phyloP scores from a whole-genome alignment of 2,797 vertebrate genomes.

The Otolemur crassicaudatus region DNA sequence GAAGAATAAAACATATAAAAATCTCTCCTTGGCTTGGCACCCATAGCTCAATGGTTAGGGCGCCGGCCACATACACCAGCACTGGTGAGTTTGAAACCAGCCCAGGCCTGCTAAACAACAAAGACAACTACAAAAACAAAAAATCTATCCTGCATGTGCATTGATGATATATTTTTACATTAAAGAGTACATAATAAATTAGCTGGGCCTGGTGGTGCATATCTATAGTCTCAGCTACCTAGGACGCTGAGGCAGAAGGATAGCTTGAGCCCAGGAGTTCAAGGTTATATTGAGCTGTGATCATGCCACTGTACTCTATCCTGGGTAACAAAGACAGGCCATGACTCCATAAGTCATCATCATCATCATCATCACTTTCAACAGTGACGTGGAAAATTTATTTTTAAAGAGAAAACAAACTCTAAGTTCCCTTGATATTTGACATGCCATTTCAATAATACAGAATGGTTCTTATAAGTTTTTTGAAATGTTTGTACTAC shows the following conservation, averaged over 20 bases:
- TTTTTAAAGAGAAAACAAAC: background rate
- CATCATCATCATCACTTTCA: background rate
- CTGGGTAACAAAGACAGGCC: background rate
- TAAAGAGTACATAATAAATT: slow-evolving; percentile 20
- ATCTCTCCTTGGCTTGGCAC: background rate
- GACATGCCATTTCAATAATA: background rate
- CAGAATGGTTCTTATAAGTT: background rate
- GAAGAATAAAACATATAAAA: background rate
- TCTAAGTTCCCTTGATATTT: background rate
- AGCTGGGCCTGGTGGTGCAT: background rate
- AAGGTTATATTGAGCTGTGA: background rate
- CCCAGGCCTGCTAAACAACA: too few species aligned
- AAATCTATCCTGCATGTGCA: background rate
- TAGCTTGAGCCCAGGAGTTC: background rate
- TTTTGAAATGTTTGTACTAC: background rate
- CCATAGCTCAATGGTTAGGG: too few species aligned
- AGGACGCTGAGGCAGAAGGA: background rate
- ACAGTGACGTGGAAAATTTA: background rate
- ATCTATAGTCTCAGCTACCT: background rate
- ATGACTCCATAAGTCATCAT: background rate
- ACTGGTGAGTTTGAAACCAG: too few species aligned
- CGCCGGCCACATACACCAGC: too few species aligned
- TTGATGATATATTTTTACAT: background rate
- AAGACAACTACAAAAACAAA: background rate
- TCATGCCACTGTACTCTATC: background rate